Evolutionary conservation across 1,140 invertebrate species (phyloP), one percentile per base, ranked within the genome.

Genomic region (Nomia melanderi): DNA sequence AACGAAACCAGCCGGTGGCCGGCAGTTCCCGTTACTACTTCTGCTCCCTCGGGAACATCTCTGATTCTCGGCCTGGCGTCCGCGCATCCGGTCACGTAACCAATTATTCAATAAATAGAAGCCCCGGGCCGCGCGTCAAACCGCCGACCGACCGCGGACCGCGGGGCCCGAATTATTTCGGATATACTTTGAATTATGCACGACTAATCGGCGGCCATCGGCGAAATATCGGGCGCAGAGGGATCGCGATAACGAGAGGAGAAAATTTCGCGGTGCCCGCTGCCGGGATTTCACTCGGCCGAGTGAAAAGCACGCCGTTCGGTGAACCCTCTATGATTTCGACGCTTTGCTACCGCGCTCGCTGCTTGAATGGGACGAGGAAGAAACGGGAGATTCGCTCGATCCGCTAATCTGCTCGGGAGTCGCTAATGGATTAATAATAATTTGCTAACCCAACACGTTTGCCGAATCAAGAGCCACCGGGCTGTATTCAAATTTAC

Each of bases 91-190:
- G 56, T 77, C 74, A 76, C 74, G 74, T 76, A 76, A 76, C 74
- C 65, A 76, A 76, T 76, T 76, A 76, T 76, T 76, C 65, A 70
- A 76, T 76, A 76, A 76, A 76, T 53, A 69, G 65, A 76, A 76
- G 47, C 41, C 39, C 63, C 27, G 3, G 1, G 23, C 1, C 17
- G 5, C 2, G 20, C 20, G 20, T 5, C 47, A 7, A 23, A 20
- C 33, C 59, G 1, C 9, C 1, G 20, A 20, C 59, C 20, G 23
- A 27, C 56, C 56, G 11, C 39, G 1, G 29, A 53, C 27, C n/a
- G 27, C 23, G 14, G 29, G 9, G 33, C n/a, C 8, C 36, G 8
- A 44, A 56, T 50, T 33, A 41, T 65, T 74, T 65, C 60, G 33
- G 47, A 31, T 56, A 31, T n/a, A 29, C 53, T 12, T 63, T 27